Conservation (phyloP, 2,888 invertebrate genomes). For the Argyra leucocephala region DNA sequence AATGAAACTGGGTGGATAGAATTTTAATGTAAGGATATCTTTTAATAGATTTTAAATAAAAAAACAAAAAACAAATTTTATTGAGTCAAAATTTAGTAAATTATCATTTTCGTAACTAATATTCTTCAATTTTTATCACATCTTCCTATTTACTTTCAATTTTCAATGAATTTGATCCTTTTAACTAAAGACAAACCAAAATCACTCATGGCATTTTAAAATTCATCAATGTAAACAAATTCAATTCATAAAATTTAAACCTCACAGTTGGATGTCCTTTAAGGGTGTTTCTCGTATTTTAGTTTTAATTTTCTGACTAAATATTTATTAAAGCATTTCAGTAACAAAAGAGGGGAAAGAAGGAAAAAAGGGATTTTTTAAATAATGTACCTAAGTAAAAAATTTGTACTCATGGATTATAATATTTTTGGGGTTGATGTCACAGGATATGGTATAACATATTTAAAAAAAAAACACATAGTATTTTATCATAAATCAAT, state of each 20-base stretch:
- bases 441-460: not conserved
- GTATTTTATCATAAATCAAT: conserved; percentile 7
- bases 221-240: not conserved
- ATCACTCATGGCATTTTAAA: no score
- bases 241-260: not conserved
- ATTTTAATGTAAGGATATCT: no score
- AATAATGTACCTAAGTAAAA: not conserved
- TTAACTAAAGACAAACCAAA: no score
- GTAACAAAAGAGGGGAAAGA: not conserved
- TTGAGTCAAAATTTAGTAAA: no score
- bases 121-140: no score
- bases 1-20: no score
- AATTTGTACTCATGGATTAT: not conserved
- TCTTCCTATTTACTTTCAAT: no score
- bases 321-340: not conserved
- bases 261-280: conserved; percentile 6
- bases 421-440: not conserved
- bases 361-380: not conserved
- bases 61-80: no score
- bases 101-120: no score
- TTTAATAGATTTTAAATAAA: no score
- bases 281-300: not conserved
- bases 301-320: not conserved
- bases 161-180: no score
- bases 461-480: not conserved